Percentiles rank a stretch among this genome's conserved stretches.
phyloP scores from a whole-genome alignment of 2,888 invertebrate genomes.

The Archips xylosteana region DNA sequence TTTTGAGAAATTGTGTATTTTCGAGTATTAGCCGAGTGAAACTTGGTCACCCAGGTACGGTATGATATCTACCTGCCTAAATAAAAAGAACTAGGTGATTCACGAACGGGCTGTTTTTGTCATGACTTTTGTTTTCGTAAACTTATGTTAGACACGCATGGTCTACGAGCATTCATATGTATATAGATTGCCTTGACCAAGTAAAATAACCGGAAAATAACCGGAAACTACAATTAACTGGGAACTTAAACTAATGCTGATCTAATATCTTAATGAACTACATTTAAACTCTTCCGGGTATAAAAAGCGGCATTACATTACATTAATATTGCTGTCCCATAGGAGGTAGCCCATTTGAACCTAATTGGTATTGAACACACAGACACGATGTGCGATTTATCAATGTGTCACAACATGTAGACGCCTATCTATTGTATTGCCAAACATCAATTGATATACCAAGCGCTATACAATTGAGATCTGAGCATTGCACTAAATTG shows the following conservation, averaged over 20 bases:
- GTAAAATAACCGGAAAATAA: slow-evolving; percentile 11
- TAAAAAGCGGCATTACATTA: slow-evolving; percentile 1
- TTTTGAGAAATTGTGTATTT: too few species aligned
- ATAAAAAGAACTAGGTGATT: too few species aligned
- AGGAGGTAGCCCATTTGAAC: slow-evolving; percentile 14
- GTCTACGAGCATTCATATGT: background rate
- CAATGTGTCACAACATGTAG: slow-evolving; percentile 39
- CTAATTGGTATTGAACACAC: slow-evolving; percentile 24
- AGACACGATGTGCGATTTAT: slow-evolving; percentile 32
- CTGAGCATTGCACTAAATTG: slow-evolving; percentile 7
- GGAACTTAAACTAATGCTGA: background rate
- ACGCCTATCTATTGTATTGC: slow-evolving; percentile 38
- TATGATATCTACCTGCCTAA: too few species aligned
- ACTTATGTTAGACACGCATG: background rate
- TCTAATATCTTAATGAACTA: background rate
- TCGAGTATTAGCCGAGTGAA: too few species aligned
- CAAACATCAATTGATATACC: slow-evolving; percentile 29
- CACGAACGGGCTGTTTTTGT: too few species aligned
- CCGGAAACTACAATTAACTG: slow-evolving; percentile 1
- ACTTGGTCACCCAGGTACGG: too few species aligned
- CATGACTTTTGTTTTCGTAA: background rate
- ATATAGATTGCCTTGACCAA: slow-evolving; percentile 25
- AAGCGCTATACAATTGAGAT: slow-evolving; percentile 15
- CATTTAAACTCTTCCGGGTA: slow-evolving; percentile 16
- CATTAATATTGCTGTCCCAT: background rate